Conservation (phyloP, 2,888 invertebrate species). For the Mythimna loreyi region DNA sequence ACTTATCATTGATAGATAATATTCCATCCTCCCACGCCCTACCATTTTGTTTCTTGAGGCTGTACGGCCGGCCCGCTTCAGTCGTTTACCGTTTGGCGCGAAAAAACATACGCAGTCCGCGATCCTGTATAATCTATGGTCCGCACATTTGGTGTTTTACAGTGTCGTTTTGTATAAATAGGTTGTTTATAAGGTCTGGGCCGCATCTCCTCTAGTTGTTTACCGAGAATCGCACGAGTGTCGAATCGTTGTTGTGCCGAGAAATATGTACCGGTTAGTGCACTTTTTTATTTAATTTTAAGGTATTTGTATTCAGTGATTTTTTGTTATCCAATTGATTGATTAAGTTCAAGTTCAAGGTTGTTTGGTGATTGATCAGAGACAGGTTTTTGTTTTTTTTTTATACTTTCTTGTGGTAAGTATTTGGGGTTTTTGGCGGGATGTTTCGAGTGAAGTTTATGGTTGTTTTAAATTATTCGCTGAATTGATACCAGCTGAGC, state of each 20-base stretch:
- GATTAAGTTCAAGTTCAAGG: slow-evolving; percentile 39
- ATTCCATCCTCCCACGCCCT: slow-evolving; percentile 69
- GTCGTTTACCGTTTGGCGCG: slow-evolving; percentile 75
- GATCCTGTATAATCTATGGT: slow-evolving; percentile 15
- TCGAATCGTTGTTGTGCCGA: slow-evolving; percentile 61
- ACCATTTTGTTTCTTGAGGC: slow-evolving; percentile 65
- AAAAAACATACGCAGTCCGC: slow-evolving; percentile 68
- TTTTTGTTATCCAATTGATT: slow-evolving; percentile 22
- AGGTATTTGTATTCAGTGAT: slow-evolving; percentile 32
- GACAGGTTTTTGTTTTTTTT: background rate
- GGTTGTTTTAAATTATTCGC: background rate
- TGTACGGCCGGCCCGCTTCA: slow-evolving; percentile 60
- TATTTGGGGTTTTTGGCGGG: background rate
- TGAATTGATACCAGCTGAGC: background rate
- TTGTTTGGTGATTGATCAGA: slow-evolving; percentile 15
- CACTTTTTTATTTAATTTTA: slow-evolving; percentile 64
- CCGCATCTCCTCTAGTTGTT: slow-evolving; percentile 72
- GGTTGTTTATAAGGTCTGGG: slow-evolving; percentile 81
- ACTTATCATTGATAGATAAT: slow-evolving; percentile 46
- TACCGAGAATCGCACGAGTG: slow-evolving; percentile 71
- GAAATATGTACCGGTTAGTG: slow-evolving; percentile 85
- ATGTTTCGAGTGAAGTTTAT: background rate
- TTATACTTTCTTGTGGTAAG: fast-evolving
- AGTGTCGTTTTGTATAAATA: slow-evolving; percentile 78
- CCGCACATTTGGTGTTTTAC: slow-evolving; percentile 58